These are phyloP conservation scores for Stictocephala bisonia DNA, from an alignment of 2,888 invertebrate genomes.

Conservation along the genomic window DNA sequence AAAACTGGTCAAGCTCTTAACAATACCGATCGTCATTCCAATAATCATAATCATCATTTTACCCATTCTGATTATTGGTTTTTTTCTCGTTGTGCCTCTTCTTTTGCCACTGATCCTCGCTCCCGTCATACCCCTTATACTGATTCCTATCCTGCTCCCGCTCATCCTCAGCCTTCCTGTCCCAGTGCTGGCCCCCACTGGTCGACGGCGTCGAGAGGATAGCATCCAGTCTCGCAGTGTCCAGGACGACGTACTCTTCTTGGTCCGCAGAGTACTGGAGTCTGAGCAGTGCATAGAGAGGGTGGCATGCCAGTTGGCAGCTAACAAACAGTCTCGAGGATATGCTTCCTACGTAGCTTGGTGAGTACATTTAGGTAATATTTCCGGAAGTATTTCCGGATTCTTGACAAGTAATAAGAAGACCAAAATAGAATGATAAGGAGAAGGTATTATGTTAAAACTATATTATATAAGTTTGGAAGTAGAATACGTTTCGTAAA, in stretches of 20 bases:
- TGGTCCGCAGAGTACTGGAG: slow-evolving; percentile 48
- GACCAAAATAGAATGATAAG: too few relatives aligned
- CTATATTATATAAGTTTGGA: too few relatives aligned
- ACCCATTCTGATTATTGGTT: slow-evolving; percentile 15
- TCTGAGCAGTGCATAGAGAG: slow-evolving; percentile 52
- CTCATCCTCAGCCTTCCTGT: slow-evolving; percentile 51
- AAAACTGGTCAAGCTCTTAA: slow-evolving; percentile 55
- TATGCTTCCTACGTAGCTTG: slow-evolving; percentile 50
- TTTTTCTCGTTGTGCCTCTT: slow-evolving; percentile 9
- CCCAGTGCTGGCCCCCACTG: slow-evolving; percentile 48
- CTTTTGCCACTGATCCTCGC: slow-evolving; percentile 46
- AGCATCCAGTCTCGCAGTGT: not conserved
- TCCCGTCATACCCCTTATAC: slow-evolving; percentile 48
- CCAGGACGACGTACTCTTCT: slow-evolving; percentile 35
- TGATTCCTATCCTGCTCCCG: slow-evolving; percentile 52
- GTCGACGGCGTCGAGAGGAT: slow-evolving; percentile 10
- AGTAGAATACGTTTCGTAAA: too few relatives aligned
- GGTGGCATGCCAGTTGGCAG: slow-evolving; percentile 52
- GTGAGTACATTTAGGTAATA: too few relatives aligned
- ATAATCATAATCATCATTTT: slow-evolving; percentile 46
- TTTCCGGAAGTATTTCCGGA: too few relatives aligned
- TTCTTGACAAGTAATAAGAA: too few relatives aligned
- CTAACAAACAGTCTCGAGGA: slow-evolving; percentile 42
- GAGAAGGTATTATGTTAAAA: too few relatives aligned
- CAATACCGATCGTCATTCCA: slow-evolving; percentile 53